Percentiles rank a stretch among this genome's conserved stretches.
These are phyloP conservation scores for Pelecanoides urinatrix DNA, from an alignment of 2,113 vertebrate genomes.

Conservation along the genomic window DNA sequence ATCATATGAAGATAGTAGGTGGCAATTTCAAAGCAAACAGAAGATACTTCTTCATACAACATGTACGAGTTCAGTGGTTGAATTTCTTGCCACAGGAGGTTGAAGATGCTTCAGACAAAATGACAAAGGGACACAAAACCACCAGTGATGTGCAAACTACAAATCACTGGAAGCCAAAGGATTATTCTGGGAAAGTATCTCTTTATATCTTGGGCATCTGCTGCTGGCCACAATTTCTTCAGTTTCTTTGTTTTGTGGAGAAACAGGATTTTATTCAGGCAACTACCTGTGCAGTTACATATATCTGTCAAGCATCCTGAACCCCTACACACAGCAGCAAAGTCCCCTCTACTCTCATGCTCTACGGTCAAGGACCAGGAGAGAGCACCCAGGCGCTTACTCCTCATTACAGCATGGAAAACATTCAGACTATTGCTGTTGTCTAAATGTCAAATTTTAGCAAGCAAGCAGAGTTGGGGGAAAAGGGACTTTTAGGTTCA, in stretches of 20 bases:
- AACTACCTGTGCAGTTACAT: neutral
- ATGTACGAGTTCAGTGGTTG: rapidly evolving
- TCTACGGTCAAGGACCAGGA: rapidly evolving
- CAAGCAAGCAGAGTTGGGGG: neutral
- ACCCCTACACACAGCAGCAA: neutral
- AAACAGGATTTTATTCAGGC: neutral
- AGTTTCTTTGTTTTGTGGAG: neutral
- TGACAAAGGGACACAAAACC: neutral
- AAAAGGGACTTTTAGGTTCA: neutral
- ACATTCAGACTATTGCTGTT: neutral
- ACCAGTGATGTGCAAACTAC: neutral
- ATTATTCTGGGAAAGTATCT: neutral
- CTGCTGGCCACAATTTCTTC: neutral
- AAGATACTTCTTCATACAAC: neutral
- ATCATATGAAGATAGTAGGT: neutral
- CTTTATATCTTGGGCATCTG: neutral
- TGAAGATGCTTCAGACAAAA: neutral
- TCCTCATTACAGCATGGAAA: neutral
- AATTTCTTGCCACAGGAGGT: neutral
- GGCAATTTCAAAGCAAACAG: neutral
- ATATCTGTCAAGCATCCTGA: neutral
- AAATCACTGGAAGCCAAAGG: neutral
- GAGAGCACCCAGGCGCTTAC: neutral
- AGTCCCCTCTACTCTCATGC: neutral
- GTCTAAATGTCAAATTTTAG: neutral